Percentiles rank a stretch among this genome's conserved stretches.
Conservation (phyloP, 2,113 vertebrate genomes). For the Channa maculata region DNA sequence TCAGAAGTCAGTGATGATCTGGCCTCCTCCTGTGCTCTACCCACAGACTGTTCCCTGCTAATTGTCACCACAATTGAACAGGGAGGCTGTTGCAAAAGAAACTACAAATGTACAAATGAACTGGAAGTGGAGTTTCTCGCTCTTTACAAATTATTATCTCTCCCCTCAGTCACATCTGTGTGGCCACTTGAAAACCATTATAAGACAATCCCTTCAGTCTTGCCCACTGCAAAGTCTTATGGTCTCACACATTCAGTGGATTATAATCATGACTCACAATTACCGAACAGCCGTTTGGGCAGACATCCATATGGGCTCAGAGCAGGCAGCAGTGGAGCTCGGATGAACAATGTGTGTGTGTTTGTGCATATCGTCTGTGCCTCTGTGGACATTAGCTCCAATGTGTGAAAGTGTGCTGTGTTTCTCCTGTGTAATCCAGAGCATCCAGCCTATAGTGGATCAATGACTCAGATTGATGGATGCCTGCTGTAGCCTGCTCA, state of each 20-base stretch:
- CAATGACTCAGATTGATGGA: conserved; percentile 21
- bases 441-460: conserved; percentile 28
- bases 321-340: conserved; percentile 6
- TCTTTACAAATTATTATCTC: conserved; percentile 6
- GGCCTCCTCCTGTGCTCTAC: neutral
- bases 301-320: conserved; percentile 25
- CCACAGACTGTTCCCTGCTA: neutral
- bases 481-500: conserved; percentile 1
- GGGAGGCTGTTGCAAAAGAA: neutral
- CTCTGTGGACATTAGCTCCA: conserved; percentile 25
- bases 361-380: neutral
- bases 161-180: conserved; percentile 1
- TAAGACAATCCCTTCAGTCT: conserved; percentile 25
- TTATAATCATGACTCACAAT: conserved; percentile 61
- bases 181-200: conserved; percentile 10
- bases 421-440: conserved; percentile 33
- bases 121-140: conserved; percentile 6
- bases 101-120: conserved; percentile 2
- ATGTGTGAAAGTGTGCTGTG: neutral
- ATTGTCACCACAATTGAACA: neutral
- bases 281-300: conserved; percentile 52
- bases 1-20: neutral
- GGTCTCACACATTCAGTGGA: conserved; percentile 26
- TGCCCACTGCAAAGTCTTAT: neutral
- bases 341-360: neutral